These are phyloP conservation scores for Petrocephalus sullivani DNA, from an alignment of 2,797 vertebrate genomes.

Conservation along the genomic window DNA sequence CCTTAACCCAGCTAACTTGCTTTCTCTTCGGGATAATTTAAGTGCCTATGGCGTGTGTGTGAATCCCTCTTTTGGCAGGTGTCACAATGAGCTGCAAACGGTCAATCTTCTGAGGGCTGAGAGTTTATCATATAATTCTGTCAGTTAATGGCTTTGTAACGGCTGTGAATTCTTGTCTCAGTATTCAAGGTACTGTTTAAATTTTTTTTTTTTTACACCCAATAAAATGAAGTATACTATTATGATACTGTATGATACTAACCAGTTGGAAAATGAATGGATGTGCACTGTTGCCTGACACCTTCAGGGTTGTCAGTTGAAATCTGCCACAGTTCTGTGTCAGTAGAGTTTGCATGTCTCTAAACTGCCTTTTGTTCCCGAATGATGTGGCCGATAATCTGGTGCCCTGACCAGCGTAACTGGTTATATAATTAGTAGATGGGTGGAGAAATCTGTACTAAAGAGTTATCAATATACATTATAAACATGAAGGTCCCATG, in stretches of 20 bases:
- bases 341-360: background rate
- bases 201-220: background rate
- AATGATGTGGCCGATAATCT: background rate
- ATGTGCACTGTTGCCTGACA: background rate
- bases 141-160: background rate
- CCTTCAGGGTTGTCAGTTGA: background rate
- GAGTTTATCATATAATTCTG: background rate
- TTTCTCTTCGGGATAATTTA: background rate
- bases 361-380: background rate
- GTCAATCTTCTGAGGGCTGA: background rate
- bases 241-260: background rate
- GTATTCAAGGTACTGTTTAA: background rate
- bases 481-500: background rate
- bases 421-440: background rate
- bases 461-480: background rate
- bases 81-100: background rate
- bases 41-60: background rate
- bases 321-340: background rate
- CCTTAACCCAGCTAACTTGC: background rate
- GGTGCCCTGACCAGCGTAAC: background rate
- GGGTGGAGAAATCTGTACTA: background rate
- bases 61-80: background rate
- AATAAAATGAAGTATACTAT: constrained; percentile 6
- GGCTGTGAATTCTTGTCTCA: background rate
- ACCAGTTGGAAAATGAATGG: background rate